These are phyloP conservation scores for Drosophila lacteicornis DNA, from an alignment of 1,140 invertebrate species.

Conservation along the genomic window DNA sequence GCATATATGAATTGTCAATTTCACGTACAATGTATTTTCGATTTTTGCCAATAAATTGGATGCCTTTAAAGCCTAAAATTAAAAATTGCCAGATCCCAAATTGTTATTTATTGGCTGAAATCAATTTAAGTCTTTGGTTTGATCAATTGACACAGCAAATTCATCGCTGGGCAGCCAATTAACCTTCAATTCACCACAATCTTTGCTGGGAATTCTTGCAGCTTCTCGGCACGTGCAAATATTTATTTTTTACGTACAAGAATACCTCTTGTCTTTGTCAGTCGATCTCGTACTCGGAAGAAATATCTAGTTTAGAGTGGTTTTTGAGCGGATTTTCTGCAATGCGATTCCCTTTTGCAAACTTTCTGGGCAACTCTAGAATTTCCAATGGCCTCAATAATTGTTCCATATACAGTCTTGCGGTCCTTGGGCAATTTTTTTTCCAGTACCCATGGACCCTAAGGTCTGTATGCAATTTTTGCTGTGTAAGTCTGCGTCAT, in stretches of 20 bases:
- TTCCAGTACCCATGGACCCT: no score
- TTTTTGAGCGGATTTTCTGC: not conserved
- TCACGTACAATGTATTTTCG: constrained; percentile 30
- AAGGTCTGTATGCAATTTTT: no score
- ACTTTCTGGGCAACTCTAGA: no score
- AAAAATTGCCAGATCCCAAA: constrained; percentile 31
- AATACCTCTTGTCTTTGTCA: constrained; percentile 17
- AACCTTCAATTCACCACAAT: constrained; percentile 56
- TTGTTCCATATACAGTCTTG: no score
- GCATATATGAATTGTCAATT: constrained; percentile 38
- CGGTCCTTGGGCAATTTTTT: no score
- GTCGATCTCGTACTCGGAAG: not conserved
- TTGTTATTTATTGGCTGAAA: constrained; percentile 39
- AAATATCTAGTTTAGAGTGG: constrained; percentile 11
- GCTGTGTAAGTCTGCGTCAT: no score
- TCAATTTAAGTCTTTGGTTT: constrained; percentile 33
- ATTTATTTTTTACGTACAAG: constrained; percentile 6
- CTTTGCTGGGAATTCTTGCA: constrained; percentile 11
- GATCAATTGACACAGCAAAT: constrained; percentile 43
- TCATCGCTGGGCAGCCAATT: constrained; percentile 46
- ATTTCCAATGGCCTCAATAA: no score
- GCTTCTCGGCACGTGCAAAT: constrained; percentile 31
- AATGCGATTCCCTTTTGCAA: no score
- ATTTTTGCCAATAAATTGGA: constrained; percentile 34
- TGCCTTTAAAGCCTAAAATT: constrained; percentile 24